These are phyloP conservation scores for Frieseomelitta varia DNA, from an alignment of 1,140 invertebrate genomes.

Conservation along the genomic window DNA sequence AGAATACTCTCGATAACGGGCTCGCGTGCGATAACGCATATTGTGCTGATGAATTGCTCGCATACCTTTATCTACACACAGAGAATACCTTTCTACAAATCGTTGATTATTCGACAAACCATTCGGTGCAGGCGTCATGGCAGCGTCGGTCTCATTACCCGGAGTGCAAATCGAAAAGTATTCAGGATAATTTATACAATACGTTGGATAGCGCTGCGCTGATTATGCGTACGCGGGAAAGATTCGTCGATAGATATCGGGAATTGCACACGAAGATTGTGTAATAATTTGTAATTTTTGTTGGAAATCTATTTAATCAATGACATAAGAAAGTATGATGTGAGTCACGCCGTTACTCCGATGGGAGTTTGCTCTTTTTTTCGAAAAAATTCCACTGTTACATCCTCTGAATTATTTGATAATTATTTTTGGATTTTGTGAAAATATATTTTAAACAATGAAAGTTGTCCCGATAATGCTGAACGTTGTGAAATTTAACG, in stretches of 20 bases:
- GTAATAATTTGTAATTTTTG: neutral
- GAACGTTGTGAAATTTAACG: too few species aligned
- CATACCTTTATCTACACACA: conserved; percentile 12
- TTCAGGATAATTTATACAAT: conserved; percentile 20
- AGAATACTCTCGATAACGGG: conserved; percentile 35
- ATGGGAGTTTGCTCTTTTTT: too few species aligned
- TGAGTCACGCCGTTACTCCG: too few species aligned
- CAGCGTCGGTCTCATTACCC: conserved; percentile 16
- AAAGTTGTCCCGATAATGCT: too few species aligned
- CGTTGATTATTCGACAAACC: conserved; percentile 47
- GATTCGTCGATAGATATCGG: too few species aligned
- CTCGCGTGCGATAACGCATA: conserved; percentile 37
- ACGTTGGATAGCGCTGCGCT: neutral
- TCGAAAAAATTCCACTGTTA: too few species aligned
- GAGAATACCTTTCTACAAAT: conserved; percentile 37
- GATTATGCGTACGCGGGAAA: neutral
- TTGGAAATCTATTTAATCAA: neutral
- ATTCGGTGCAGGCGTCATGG: neutral
- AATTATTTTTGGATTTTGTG: too few species aligned
- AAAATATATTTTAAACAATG: too few species aligned
- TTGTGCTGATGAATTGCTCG: conserved; percentile 36
- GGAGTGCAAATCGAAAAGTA: conserved; percentile 23
- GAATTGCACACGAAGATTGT: too few species aligned
- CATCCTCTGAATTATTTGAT: too few species aligned
- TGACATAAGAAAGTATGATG: neutral